Conservation (phyloP, 2,113 vertebrate genomes). For the Passer montanus region DNA sequence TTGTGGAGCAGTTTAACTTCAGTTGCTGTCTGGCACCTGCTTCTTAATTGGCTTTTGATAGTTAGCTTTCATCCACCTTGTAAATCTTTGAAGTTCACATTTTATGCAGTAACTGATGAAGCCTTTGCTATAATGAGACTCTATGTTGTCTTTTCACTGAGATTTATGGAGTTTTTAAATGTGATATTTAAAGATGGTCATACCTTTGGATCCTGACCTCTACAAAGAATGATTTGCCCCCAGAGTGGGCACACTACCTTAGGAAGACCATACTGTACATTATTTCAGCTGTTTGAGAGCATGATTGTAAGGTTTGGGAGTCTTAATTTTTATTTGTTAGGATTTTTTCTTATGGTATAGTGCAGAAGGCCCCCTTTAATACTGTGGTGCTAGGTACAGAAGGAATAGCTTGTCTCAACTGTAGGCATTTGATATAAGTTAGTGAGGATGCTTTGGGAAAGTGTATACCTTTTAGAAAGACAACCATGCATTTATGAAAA, state of each 20-base stretch:
- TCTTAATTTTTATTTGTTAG: neutral
- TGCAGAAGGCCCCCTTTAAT: neutral
- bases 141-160: neutral
- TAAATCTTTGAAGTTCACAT: neutral
- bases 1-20: neutral
- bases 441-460: neutral
- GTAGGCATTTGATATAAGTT: neutral
- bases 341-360: neutral
- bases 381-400: neutral
- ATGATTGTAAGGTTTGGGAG: neutral
- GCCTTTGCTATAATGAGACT: neutral
- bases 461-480: neutral
- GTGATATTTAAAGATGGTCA: neutral
- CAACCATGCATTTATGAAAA: neutral
- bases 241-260: neutral
- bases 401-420: neutral
- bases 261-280: neutral
- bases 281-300: neutral
- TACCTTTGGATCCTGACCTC: neutral
- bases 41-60: neutral
- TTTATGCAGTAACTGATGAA: neutral
- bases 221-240: neutral
- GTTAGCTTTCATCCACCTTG: neutral
- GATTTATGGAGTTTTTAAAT: neutral
- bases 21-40: neutral